Evolutionary conservation across 2,797 vertebrate genomes (phyloP), one percentile per base, ranked within the genome.

Genomic region (Manis javanica): DNA sequence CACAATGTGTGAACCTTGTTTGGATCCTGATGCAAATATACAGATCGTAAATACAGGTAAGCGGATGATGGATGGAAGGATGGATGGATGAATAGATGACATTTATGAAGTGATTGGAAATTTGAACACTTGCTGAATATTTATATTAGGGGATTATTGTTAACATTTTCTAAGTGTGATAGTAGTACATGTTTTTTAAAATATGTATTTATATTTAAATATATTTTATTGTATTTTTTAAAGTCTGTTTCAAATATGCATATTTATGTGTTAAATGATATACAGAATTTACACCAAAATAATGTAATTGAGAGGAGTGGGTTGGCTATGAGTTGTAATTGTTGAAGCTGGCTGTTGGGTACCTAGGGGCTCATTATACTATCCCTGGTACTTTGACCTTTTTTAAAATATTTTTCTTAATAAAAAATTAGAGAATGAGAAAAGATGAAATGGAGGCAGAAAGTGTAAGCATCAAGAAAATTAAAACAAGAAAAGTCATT

Each of bases 241-340:
- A 91, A 39, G 16, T 69, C 84, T 90, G 63, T 96, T 91, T 93
- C 49, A 83, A 26, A 61, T 49, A 85, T 68, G 90, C 31, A 37
- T 68, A 72, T 46, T 59, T 82, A 23, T 34, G 1, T 84, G 37
- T 61, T 75, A 95, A 93, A 49, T 82, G 14, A 42, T 69, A 53
- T 23, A 46, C 15, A 23, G 57, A 42, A n/a, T 63, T 78, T 77
- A 74, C 46, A 87, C 63, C 46, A 77, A 91, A 69, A 74, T 5
- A 34, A n/a, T 92, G 51, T 92, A 5, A 4, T 39, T 64, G 37
- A 63, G 26, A 81, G 13, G n/a, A 82, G 21, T 79, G 15, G 10
- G 1, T 77, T 4, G 23, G 26, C 4, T 79, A 4, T 51, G 49
- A 87, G 31, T 61, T 88, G 37, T n/a, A 59, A 21, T 77, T 49